phyloP scores from a whole-genome alignment of 2,888 invertebrate genomes.

The Melanotus villosus region DNA sequence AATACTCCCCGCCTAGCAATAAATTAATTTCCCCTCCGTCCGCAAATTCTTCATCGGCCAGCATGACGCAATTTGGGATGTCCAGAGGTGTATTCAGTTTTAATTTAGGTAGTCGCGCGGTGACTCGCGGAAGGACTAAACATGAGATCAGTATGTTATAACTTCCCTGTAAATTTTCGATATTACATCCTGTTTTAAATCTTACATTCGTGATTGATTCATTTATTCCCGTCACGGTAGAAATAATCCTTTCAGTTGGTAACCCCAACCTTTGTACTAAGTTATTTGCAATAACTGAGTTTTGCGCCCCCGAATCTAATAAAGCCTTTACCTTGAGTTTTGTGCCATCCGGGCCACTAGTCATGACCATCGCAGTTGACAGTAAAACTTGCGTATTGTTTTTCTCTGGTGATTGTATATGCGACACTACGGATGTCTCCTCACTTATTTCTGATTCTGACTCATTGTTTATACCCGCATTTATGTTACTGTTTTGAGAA shows the following conservation, averaged over 20 bases:
- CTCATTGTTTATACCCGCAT: background rate
- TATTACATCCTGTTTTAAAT: background rate
- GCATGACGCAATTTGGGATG: background rate
- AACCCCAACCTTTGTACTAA: conserved; percentile 23
- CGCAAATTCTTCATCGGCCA: conserved; percentile 1
- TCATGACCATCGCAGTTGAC: conserved; percentile 35
- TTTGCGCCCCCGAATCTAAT: conserved; percentile 42
- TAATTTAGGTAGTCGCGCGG: background rate
- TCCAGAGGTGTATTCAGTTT: conserved; percentile 7
- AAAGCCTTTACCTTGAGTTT: conserved; percentile 19
- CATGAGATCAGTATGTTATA: background rate
- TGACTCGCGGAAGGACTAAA: conserved; percentile 8
- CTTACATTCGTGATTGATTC: conserved; percentile 13
- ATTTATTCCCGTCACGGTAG: conserved; percentile 37
- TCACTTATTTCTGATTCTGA: background rate
- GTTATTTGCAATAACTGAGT: conserved; percentile 35
- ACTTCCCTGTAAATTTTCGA: background rate
- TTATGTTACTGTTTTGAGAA: background rate
- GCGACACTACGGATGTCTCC: background rate
- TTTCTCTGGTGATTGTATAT: background rate
- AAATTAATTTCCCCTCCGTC: background rate
- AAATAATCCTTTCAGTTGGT: conserved; percentile 2
- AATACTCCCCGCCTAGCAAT: conserved; percentile 25
- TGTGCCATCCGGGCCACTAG: conserved; percentile 6
- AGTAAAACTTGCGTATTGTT: conserved; percentile 35